These are phyloP conservation scores for Kradibia gibbosae DNA, from an alignment of 1,140 invertebrate species.

Conservation along the genomic window DNA sequence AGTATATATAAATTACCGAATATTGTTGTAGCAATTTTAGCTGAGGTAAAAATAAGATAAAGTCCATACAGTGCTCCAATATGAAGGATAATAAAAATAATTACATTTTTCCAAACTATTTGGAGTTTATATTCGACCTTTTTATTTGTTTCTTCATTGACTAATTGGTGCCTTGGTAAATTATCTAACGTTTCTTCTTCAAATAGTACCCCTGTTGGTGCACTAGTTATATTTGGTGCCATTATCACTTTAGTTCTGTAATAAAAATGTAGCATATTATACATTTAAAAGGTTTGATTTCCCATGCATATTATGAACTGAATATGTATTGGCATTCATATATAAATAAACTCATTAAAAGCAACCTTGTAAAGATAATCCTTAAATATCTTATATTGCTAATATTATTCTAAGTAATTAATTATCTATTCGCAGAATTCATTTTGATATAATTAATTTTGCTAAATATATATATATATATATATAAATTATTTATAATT, in stretches of 20 bases:
- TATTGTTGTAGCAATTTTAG: conserved; percentile 82
- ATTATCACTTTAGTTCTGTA: conserved; percentile 62
- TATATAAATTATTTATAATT: no score
- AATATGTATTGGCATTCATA: no score
- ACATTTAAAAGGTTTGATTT: not conserved
- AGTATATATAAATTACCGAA: conserved; percentile 77
- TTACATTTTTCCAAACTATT: conserved; percentile 95
- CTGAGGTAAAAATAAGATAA: conserved; percentile 85
- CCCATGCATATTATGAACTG: not conserved
- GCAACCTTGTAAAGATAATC: no score
- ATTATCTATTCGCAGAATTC: no score
- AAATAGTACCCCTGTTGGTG: conserved; percentile 77
- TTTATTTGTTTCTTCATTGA: conserved; percentile 58
- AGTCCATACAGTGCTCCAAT: conserved; percentile 87
- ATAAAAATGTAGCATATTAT: conserved; percentile 23
- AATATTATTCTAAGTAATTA: no score
- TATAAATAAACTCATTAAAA: no score
- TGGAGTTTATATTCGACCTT: conserved; percentile 73
- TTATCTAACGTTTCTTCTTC: conserved; percentile 76
- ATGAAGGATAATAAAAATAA: conserved; percentile 90
- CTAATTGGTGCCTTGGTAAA: conserved; percentile 57
- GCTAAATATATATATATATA: no score
- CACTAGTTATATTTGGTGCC: conserved; percentile 76
- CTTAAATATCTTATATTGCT: no score
- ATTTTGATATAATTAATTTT: no score